Evolutionary conservation across 2,888 invertebrate species (phyloP).

Genomic region (Neria commutata): DNA sequence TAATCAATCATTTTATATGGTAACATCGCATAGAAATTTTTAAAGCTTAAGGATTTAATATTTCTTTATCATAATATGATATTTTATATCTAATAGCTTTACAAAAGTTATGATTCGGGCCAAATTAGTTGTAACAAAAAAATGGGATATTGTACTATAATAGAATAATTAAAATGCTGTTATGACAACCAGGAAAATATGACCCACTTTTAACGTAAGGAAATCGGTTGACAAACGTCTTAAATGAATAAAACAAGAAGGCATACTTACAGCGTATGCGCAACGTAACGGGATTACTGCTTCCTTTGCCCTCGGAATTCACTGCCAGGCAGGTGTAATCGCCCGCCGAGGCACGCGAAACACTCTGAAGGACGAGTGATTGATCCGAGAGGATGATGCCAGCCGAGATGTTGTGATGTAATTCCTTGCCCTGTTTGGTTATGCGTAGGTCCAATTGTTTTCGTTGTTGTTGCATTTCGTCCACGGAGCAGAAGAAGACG

Average conservation of each 20-base stretch:
- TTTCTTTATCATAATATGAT: too few relatives aligned
- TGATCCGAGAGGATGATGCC: constrained; percentile 86
- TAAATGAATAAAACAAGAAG: constrained; percentile 3
- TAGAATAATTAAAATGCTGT: too few relatives aligned
- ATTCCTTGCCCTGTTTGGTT: constrained; percentile 73
- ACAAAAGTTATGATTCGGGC: too few relatives aligned
- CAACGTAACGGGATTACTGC: constrained; percentile 74
- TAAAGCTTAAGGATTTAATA: too few relatives aligned
- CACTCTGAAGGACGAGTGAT: constrained; percentile 83
- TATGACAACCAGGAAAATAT: too few relatives aligned
- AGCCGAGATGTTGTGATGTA: constrained; percentile 80
- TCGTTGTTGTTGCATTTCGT: constrained; percentile 1
- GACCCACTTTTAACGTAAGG: not conserved
- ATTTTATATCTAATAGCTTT: too few relatives aligned
- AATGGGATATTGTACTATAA: too few relatives aligned
- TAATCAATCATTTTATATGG: too few relatives aligned
- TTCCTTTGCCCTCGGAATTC: constrained; percentile 82
- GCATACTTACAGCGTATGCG: constrained; percentile 73
- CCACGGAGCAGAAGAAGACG: not conserved
- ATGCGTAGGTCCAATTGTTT: not conserved
- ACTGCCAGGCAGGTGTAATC: constrained; percentile 86
- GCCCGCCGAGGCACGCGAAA: constrained; percentile 82
- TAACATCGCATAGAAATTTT: too few relatives aligned
- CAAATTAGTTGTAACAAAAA: too few relatives aligned
- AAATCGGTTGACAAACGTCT: not conserved